Evolutionary conservation across 2,797 vertebrate genomes (phyloP).

Genomic region (Sebastes nivosus): DNA sequence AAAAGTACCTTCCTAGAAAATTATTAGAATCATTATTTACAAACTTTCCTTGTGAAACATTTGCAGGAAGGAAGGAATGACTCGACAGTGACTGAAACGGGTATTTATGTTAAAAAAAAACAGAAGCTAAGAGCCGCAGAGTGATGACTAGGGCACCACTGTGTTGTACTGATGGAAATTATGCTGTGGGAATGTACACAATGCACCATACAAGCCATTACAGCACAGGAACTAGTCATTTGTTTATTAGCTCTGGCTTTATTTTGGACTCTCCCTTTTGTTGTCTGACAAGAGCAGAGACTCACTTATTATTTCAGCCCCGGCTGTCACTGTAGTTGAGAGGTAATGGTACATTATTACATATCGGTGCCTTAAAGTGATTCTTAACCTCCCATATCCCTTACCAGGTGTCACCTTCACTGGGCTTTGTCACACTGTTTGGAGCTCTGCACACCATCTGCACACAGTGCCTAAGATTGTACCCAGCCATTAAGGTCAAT

Average conservation of each 20-base stretch:
- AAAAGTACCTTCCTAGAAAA: background rate
- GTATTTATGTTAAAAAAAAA: background rate
- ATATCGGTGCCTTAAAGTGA: background rate
- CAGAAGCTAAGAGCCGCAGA: background rate
- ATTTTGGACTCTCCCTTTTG: background rate
- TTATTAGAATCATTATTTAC: background rate
- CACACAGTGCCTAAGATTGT: constrained; percentile 44
- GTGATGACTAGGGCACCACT: too few species aligned
- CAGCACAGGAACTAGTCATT: background rate
- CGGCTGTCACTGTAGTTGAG: background rate
- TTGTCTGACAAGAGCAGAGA: background rate
- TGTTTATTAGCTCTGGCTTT: background rate
- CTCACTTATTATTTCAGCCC: background rate
- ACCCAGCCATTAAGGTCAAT: constrained; percentile 30
- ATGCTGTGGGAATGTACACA: background rate
- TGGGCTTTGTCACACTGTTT: constrained; percentile 27
- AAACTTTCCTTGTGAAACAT: background rate
- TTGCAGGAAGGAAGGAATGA: background rate
- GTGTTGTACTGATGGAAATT: background rate
- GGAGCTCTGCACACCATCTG: constrained; percentile 14
- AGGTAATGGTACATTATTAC: background rate
- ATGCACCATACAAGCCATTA: background rate
- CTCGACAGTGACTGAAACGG: background rate
- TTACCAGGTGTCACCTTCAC: constrained; percentile 45
- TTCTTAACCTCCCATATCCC: background rate